phyloP scores from a whole-genome alignment of 2,797 vertebrate genomes.

The Rhinatrema bivittatum region DNA sequence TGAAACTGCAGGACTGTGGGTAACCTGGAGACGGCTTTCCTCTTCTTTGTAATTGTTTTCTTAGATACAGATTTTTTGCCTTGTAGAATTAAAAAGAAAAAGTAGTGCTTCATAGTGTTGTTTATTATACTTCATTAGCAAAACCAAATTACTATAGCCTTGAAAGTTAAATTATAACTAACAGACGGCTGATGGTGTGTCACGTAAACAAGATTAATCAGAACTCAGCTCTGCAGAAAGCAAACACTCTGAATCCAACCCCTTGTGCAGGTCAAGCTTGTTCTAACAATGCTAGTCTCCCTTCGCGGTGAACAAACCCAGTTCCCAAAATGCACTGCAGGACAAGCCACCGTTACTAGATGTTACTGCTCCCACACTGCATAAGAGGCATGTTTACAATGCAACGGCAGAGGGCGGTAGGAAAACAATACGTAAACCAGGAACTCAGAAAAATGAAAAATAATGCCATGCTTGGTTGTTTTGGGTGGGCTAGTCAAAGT shows the following conservation, averaged over 20 bases:
- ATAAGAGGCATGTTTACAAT: constrained; percentile 9
- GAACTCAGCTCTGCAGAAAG: constrained; percentile 22
- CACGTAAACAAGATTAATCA: constrained; percentile 34
- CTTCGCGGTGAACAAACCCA: not conserved
- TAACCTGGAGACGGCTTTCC: constrained; percentile 56
- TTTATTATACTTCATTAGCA: constrained; percentile 39
- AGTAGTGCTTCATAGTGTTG: constrained; percentile 51
- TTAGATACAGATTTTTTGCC: constrained; percentile 72
- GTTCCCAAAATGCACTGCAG: not conserved
- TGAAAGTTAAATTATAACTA: constrained; percentile 47
- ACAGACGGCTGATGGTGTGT: constrained; percentile 21
- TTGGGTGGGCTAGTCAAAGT: no score
- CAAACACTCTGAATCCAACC: constrained; percentile 33
- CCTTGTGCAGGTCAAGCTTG: constrained; percentile 1
- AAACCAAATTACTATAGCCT: constrained; percentile 41
- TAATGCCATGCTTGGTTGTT: no score
- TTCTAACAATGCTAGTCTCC: constrained; percentile 13
- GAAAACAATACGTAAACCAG: no score
- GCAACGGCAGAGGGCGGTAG: not conserved
- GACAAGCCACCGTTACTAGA: constrained; percentile 11
- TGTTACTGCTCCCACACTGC: constrained; percentile 7
- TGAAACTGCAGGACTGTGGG: constrained; percentile 77
- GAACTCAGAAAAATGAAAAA: no score
- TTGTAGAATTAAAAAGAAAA: constrained; percentile 63
- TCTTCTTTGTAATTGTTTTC: constrained; percentile 68